Conservation (phyloP, 2,797 vertebrate genomes). For the Pyrocephalus nanus region DNA sequence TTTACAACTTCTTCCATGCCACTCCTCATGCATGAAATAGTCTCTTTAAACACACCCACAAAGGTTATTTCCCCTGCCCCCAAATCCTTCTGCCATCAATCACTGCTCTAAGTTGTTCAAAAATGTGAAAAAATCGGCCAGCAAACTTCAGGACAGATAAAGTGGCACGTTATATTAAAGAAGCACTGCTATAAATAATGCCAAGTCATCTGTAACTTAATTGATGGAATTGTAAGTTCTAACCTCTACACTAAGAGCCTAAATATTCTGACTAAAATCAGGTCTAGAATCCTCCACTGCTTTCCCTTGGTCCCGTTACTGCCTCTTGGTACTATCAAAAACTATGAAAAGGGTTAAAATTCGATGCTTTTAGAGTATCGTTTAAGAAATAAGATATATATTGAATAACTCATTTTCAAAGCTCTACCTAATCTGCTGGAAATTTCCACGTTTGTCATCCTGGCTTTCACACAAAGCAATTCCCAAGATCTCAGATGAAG, state of each 20-base stretch:
- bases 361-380: background rate
- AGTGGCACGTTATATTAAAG: background rate
- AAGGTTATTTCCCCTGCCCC: background rate
- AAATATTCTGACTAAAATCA: conserved; percentile 17
- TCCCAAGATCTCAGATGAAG: background rate
- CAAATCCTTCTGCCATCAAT: background rate
- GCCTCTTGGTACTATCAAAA: background rate
- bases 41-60: background rate
- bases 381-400: background rate
- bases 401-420: background rate
- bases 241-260: background rate
- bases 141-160: background rate
- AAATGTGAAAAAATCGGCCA: background rate
- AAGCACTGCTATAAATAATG: background rate
- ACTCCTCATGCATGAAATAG: background rate
- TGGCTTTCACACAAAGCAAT: background rate
- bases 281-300: background rate
- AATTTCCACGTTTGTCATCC: background rate
- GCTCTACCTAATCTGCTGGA: background rate
- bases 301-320: background rate
- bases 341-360: background rate
- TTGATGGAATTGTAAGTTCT: background rate
- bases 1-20: background rate
- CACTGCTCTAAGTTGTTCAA: background rate
- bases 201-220: background rate